Evolutionary conservation across 2,797 vertebrate species (phyloP), one percentile per base, ranked within the genome.

Genomic region (Gymnocypris eckloni): DNA sequence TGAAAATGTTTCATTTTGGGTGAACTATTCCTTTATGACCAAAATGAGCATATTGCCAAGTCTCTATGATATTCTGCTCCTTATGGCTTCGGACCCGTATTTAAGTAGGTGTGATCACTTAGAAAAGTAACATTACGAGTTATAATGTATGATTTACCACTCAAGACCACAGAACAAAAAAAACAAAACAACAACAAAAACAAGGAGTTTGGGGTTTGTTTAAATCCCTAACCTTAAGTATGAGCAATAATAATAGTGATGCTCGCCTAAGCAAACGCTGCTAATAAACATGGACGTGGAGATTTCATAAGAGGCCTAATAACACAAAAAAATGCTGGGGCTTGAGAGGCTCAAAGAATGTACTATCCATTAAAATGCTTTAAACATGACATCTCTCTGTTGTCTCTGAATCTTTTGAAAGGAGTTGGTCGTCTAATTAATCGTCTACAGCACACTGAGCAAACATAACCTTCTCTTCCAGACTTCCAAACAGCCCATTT

Each of bases 291-390:
- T 59, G 18, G 22, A 43, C 39, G 12, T 43, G 33, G 54, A 39
- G 45, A 67, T 77, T 75, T 61, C 45, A 54, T 52, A 67, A 84
- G 45, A 78, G 61, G 37, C 20, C 83, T 76, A 72, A 86, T 76
- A 72, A 71, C 73, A 82, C 85, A 41, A 43, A 80, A 85, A 79
- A 39, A 79, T 71, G 37, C 54, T 9, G 6, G 39, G n/a, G 18
- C 64, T 91, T 76, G 78, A 88, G 91, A 92, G 92, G 93, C 94
- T 95, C 93, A 92, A 94, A 94, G 92, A 93, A 86, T 94, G 90
- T 92, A 93, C 90, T 93, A 93, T 94, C 95, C 94, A 96, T 95
- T 96, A 94, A 95, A 95, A 93, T 81, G 90, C 92, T 94, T 95
- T 91, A 89, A 86, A 92, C 92, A 95, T 90, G 92, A 95, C 93